Conservation (phyloP, 2,888 invertebrate species). For the Elysia crispata region DNA sequence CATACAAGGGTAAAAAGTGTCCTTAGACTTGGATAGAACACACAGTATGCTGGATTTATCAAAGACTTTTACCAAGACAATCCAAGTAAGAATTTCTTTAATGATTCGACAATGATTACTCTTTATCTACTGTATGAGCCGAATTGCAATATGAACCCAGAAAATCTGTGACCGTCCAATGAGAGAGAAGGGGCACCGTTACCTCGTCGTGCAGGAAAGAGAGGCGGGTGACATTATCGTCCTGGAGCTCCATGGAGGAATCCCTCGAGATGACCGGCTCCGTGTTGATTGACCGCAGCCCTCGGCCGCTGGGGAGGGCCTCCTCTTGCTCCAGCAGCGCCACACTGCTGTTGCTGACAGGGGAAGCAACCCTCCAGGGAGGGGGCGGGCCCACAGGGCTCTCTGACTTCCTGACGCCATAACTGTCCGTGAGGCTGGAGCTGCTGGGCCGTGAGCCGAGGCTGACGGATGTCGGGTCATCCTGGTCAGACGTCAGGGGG, state of each 20-base stretch:
- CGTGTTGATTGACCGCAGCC: neutral
- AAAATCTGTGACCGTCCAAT: no score
- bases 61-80: no score
- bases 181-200: no score
- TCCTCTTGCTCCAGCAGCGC: slow-evolving; percentile 9
- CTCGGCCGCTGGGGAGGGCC: neutral
- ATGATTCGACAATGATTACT: no score
- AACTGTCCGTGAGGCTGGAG: neutral
- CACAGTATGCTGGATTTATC: no score
- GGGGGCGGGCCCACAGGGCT: no score
- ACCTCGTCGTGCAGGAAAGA: slow-evolving; percentile 43
- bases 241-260: slow-evolving; percentile 14
- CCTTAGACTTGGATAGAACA: no score
- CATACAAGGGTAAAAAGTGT: no score
- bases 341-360: neutral
- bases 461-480: neutral
- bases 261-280: slow-evolving; percentile 40
- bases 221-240: slow-evolving; percentile 34
- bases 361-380: no score
- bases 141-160: no score
- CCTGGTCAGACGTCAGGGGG: slow-evolving; percentile 44
- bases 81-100: no score
- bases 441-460: neutral
- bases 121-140: no score
- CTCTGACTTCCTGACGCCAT: neutral